These are phyloP conservation scores for Hestina assimilis DNA, from an alignment of 1,140 invertebrate species.

Conservation along the genomic window DNA sequence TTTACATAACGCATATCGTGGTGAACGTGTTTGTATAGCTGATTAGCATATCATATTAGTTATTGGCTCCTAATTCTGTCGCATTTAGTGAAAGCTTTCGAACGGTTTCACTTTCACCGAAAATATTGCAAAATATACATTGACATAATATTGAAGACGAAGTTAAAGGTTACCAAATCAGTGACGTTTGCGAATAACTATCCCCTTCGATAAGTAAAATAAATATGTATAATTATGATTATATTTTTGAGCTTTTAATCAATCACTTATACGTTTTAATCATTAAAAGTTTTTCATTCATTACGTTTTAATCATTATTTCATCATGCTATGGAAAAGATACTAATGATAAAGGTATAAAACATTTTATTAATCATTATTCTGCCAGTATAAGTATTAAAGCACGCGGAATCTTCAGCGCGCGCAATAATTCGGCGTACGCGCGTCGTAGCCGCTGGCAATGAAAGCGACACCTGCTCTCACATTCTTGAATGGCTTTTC, in stretches of 20 bases:
- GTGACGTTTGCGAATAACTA: no score
- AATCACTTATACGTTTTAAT: no score
- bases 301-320: no score
- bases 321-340: no score
- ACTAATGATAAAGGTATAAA: background rate
- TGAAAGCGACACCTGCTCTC: background rate
- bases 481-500: background rate
- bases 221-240: no score
- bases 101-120: conserved; percentile 19
- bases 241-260: no score
- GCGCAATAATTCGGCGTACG: background rate
- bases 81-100: conserved; percentile 3
- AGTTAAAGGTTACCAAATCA: no score
- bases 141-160: no score
- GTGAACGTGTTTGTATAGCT: conserved; percentile 3
- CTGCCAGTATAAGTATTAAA: no score
- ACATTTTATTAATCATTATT: no score
- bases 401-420: background rate
- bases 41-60: conserved; percentile 34
- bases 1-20: background rate
- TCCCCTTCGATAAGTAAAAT: no score
- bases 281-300: no score
- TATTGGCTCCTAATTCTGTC: conserved; percentile 18
- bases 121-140: conserved; percentile 2
- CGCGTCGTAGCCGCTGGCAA: background rate